Base-by-base conservation (phyloP, 2,113 vertebrate species). In the Mus pahari region DNA sequence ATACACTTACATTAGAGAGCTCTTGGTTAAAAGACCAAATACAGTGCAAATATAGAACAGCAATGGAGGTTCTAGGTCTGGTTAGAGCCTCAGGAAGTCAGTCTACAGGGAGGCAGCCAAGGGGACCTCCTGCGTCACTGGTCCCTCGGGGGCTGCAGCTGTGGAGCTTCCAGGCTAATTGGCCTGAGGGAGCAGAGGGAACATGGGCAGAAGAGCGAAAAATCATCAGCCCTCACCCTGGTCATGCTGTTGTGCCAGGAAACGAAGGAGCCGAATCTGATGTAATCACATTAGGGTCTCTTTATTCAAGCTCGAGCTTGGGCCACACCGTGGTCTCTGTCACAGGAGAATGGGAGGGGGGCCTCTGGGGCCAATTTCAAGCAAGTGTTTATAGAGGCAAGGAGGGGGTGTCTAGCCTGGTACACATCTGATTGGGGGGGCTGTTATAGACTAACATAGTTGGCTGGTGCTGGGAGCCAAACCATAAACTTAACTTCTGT, bases 11-110 rank as follows among this genome's bases (percentile, higher is more conserved):
- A 33, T 2, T 5, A 20, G 48, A 82, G 73, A 58, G 94, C 97
- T 97, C 53, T 45, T 95, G 39, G 24, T 50, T 64, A 78, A 96
- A 97, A 68, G 83, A 95, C 97, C 88, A 91, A 90, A 95, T 79
- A 62, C 42, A 78, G 79, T 62, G 64, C 14, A 60, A 71, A 96
- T 62, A 75, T 12, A 92, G 91, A 96, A 96, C 74, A 77, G 73
- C 39, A 71, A 7, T 60, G 20, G 60, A 74, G 91, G 26, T 31
- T 36, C 7, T 62, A 62, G 14, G 45, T 11, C 33, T 14, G 58
- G 60, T 20, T 26, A 42, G 91, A 94, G 71, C 71, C 48, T 89
- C 26, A 60, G n/a, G 28, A 19, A 45, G 93, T 16, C 33, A 86
- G 73, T 20, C 86, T 88, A n/a, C 39, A 3, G 28, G 6, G 48